A percentile compares a stretch with the other conserved stretches of the same genome.
phyloP scores from a whole-genome alignment of 2,797 vertebrate species.

The Aplochiton taeniatus region DNA sequence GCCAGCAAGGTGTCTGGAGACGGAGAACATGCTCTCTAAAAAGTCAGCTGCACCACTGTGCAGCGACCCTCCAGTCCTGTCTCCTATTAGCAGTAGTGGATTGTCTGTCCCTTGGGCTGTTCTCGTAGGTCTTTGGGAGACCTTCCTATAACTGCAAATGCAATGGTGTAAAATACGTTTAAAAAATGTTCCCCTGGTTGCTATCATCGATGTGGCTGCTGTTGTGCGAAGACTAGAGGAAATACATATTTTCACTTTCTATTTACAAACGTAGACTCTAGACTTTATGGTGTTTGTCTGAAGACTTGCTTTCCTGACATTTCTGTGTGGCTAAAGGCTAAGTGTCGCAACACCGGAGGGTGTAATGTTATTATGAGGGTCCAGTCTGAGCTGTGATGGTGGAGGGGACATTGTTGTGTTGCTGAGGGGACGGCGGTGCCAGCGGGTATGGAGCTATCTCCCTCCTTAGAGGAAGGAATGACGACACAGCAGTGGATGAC shows the following conservation, averaged over 20 bases:
- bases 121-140: background rate
- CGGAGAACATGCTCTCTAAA: background rate
- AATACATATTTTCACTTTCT: too few species aligned
- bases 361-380: background rate
- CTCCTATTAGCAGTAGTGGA: background rate
- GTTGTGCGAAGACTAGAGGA: too few species aligned
- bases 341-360: background rate
- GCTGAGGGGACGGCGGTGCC: conserved; percentile 10
- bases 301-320: conserved; percentile 9
- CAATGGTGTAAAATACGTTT: too few species aligned
- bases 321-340: background rate
- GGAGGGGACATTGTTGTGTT: background rate
- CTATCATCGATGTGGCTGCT: too few species aligned
- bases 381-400: background rate
- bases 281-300: background rate
- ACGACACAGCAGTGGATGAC: conserved; percentile 2
- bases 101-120: background rate
- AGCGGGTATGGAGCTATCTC: background rate
- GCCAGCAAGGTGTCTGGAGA: conserved; percentile 1
- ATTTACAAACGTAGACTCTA: too few species aligned
- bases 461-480: conserved; percentile 3
- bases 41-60: too few species aligned
- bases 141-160: too few species aligned
- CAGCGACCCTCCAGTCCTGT: background rate
- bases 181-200: too few species aligned